Percentiles rank a stretch among this genome's conserved stretches.
These are phyloP conservation scores for Apis florea DNA, from an alignment of 1,140 invertebrate species.

Conservation along the genomic window DNA sequence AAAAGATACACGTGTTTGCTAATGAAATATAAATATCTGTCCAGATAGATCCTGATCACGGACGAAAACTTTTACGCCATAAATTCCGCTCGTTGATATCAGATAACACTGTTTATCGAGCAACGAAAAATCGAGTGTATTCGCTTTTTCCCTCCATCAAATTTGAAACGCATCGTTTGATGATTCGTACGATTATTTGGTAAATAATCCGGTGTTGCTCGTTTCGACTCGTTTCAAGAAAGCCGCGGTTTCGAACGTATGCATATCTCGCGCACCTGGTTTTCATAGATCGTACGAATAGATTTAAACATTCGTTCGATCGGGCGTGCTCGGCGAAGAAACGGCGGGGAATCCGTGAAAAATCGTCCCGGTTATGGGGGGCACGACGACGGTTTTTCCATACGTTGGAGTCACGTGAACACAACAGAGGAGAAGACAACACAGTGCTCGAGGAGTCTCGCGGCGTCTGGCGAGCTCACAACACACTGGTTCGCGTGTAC, in stretches of 20 bases:
- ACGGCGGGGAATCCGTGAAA: slow-evolving; percentile 28
- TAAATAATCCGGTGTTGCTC: slow-evolving; percentile 15
- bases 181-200: slow-evolving; percentile 3
- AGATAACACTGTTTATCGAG: too few species aligned
- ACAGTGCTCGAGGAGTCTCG: neutral
- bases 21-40: too few species aligned
- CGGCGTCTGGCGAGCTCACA: neutral
- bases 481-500: slow-evolving; percentile 33
- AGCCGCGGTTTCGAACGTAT: neutral
- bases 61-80: too few species aligned
- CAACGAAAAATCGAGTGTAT: too few species aligned
- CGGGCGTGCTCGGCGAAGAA: neutral
- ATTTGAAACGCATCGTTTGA: neutral
- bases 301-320: slow-evolving; percentile 24
- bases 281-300: slow-evolving; percentile 6
- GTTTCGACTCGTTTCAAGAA: neutral
- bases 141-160: neutral
- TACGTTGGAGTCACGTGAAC: slow-evolving; percentile 35
- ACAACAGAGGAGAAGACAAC: neutral
- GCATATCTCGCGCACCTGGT: neutral
- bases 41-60: too few species aligned
- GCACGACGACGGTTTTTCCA: neutral
- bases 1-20: too few species aligned
- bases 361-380: slow-evolving; percentile 24
- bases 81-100: too few species aligned